These are phyloP conservation scores for Elysia crispata DNA, from an alignment of 2,888 invertebrate genomes.

Conservation along the genomic window DNA sequence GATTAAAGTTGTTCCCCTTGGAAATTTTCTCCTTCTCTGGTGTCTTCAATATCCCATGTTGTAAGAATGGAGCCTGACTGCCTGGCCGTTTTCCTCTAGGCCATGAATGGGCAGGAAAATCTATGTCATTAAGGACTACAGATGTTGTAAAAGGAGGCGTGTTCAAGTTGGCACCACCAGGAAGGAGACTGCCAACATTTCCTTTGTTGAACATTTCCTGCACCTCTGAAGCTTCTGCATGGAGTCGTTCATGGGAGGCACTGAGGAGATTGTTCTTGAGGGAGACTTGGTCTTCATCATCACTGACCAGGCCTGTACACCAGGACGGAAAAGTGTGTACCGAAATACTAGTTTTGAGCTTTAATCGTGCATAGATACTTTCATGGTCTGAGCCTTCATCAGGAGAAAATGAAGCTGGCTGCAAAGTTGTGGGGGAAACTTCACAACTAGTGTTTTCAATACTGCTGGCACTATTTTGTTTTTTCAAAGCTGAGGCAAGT, in stretches of 20 bases:
- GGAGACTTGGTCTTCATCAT: conserved; percentile 55
- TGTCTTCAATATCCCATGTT: conserved; percentile 66
- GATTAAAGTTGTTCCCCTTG: conserved; percentile 39
- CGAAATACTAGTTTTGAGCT: conserved; percentile 68
- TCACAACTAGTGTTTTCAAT: background rate
- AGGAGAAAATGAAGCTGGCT: conserved; percentile 54
- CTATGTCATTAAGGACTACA: conserved; percentile 40
- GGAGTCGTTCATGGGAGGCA: conserved; percentile 37
- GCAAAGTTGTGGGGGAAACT: conserved; percentile 28
- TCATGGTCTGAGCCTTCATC: conserved; percentile 69
- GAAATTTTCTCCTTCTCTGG: conserved; percentile 58
- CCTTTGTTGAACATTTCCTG: conserved; percentile 41
- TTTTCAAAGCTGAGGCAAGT: too few species aligned
- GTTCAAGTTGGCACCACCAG: conserved; percentile 30
- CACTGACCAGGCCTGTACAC: conserved; percentile 59
- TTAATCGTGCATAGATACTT: conserved; percentile 66
- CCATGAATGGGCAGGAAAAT: conserved; percentile 64
- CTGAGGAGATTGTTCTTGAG: background rate
- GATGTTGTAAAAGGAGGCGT: background rate
- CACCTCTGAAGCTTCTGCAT: conserved; percentile 42
- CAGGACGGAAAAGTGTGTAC: conserved; percentile 68
- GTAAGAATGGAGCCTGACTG: conserved; percentile 17
- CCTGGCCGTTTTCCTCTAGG: conserved; percentile 60
- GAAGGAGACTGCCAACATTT: conserved; percentile 49
- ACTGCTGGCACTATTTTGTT: background rate